Evolutionary conservation across 1,140 invertebrate genomes (phyloP), one percentile per base, ranked within the genome.

Genomic region (Drosophila ogumai): DNA sequence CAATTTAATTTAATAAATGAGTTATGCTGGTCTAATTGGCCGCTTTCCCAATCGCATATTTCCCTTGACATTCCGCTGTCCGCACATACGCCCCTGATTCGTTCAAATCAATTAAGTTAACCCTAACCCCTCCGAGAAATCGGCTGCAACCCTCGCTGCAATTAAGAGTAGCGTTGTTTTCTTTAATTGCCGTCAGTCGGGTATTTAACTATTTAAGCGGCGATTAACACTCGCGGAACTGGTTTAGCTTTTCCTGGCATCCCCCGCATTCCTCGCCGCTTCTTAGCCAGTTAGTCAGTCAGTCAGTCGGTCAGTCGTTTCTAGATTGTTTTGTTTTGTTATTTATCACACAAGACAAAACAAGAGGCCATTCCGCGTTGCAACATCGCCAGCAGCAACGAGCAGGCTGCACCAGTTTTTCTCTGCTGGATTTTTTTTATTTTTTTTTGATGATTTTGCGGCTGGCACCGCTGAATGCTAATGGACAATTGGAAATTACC

Each of bases 211-310:
- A 72, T 77, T 84, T 81, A 73, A 71, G 31, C 57, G 66, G 31
- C 64, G 59, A 86, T 86, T 75, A 71, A 64, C 66, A 80, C 74
- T 85, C 60, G 50, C 82, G 84, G 72, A 86, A 78, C 78, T 64
- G 58, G 81, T 86, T 86, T 86, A 69, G 67, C 66, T 75, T 76
- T 69, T 74, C 71, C 69, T 74, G 69, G 58, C 43, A 75, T 68
- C 65, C 46, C 59, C 61, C 34, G 10, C 25, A 31, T 34, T 34
- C 15, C 31, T n/a, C 22, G 28, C 13, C 25, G 34, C 47, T 54
- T 56, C 67, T 47, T 17, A 31, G 32, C 25, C 28, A 22, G 32
- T 44, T 47, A 50, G 49, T 69, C 17, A 31, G 65, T 68, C 65
- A 22, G 47, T 32, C 43, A 32, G 43, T 17, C 68, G 8, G 41